Evolutionary conservation across 2,113 vertebrate genomes (phyloP), one percentile per base, ranked within the genome.

Genomic region (Heterotis niloticus): DNA sequence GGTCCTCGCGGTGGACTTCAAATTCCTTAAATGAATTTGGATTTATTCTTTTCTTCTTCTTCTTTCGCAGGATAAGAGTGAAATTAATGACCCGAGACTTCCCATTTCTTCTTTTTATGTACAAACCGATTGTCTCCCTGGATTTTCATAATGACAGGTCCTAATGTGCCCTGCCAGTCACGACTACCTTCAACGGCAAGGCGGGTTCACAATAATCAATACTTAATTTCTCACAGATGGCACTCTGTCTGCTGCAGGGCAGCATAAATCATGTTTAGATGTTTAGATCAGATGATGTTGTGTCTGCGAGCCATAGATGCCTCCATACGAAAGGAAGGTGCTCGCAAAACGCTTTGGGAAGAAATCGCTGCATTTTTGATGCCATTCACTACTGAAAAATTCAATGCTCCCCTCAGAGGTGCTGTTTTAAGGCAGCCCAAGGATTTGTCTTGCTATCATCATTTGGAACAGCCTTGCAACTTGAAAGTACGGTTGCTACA

Each of bases 1-100:
- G 34, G 34, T 7, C 3, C 7, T 44, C 7, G 34, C 34, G 34
- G 34, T 2, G 34, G 34, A 7, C 34, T 44, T 44, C 34, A 44
- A 4, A 93, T 90, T 94, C 94, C 88, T 94, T 90, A 87, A 91
- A 89, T 34, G 17, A 13, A 14, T 34, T n/a, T 18, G 68, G 14
- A 10, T 20, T 14, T 56, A 13, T n/a, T 16, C 9, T 62, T 65
- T 60, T 65, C 9, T n/a, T n/a, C 18, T 51, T 70, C 34, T 7
- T 44, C 34, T 1, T n/a, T 51, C 68, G 20, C 10, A 26, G 44
- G 0, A 69, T 29, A 69, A 69, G 28, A 69, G 51, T 70, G 20
- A 70, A 44, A 51, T 10, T 18, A 34, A 70, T 70, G 5, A 70
- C 20, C 34, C 7, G 34, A 62, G 59, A 23, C 51, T 72, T 16